phyloP scores from a whole-genome alignment of 1,140 invertebrate species.

The Tetramorium simillimum region DNA sequence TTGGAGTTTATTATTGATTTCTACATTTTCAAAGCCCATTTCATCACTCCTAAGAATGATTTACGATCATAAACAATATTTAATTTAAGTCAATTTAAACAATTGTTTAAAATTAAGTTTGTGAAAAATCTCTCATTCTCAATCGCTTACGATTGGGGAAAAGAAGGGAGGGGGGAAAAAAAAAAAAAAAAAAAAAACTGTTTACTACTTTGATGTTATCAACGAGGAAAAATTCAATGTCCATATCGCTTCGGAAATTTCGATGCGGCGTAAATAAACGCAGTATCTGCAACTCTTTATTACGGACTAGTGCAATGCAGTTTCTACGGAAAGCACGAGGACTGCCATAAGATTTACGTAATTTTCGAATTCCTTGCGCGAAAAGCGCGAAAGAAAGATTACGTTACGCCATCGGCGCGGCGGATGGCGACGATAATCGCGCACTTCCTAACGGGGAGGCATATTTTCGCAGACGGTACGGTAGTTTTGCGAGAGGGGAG shows the following conservation, averaged over 20 bases:
- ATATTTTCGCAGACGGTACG: constrained; percentile 68
- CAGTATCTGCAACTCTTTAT: neutral
- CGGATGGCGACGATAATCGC: constrained; percentile 61
- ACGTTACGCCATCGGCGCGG: constrained; percentile 5
- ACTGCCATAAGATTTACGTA: constrained; percentile 27
- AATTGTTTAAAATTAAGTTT: neutral
- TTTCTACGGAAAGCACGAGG: neutral
- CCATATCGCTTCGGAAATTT: neutral
- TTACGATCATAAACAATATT: neutral
- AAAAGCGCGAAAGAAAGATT: constrained; percentile 51
- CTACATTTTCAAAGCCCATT: neutral
- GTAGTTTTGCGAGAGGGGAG: constrained; percentile 67
- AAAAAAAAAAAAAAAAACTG: neutral
- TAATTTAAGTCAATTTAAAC: neutral
- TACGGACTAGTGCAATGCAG: too few relatives aligned
- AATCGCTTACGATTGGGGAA: neutral
- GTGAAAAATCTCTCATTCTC: neutral
- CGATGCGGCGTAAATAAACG: neutral
- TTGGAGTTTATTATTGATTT: neutral
- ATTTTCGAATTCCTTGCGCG: constrained; percentile 47
- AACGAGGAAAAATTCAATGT: neutral
- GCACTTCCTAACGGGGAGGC: constrained; percentile 63
- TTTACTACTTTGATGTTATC: neutral
- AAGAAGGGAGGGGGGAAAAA: too few relatives aligned
- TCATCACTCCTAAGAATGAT: neutral